A percentile compares a stretch with the other conserved stretches of the same genome.
These are phyloP conservation scores for Agrotis segetum DNA, from an alignment of 2,888 invertebrate species.

Conservation along the genomic window DNA sequence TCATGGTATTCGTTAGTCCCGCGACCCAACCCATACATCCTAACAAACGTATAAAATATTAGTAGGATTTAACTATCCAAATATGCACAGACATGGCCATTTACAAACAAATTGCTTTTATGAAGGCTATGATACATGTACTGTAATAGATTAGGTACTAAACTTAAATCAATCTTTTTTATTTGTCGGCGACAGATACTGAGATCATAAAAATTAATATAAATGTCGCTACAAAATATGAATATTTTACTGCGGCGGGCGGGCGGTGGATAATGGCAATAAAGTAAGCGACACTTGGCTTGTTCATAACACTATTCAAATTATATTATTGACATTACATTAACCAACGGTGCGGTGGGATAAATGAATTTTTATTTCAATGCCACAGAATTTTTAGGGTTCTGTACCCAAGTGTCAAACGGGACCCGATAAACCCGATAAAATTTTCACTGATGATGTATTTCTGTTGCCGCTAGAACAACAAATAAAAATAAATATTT, in stretches of 20 bases:
- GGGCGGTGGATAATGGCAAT: slow-evolving; percentile 45
- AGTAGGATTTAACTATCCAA: slow-evolving; percentile 20
- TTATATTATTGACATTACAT: slow-evolving; percentile 64
- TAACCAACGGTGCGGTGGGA: slow-evolving; percentile 53
- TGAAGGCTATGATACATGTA: slow-evolving; percentile 28
- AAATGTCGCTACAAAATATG: slow-evolving; percentile 18
- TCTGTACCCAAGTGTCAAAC: no score
- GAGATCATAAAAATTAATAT: slow-evolving; percentile 46
- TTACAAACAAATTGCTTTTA: slow-evolving; percentile 61
- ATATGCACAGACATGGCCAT: slow-evolving; percentile 32
- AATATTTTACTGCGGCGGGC: slow-evolving; percentile 41
- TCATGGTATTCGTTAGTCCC: no score
- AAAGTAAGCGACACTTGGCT: slow-evolving; percentile 57
- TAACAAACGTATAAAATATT: no score
- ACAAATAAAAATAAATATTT: no score
- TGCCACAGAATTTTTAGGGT: slow-evolving; percentile 8
- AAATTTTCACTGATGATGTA: no score
- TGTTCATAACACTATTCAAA: slow-evolving; percentile 58
- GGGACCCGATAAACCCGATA: no score
- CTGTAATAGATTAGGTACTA: slow-evolving; percentile 23
- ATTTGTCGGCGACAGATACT: slow-evolving; percentile 31
- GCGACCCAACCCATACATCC: no score
- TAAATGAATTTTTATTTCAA: slow-evolving; percentile 57
- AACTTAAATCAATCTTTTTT: slow-evolving; percentile 51
- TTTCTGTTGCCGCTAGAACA: no score